Conservation (phyloP, 2,113 vertebrate genomes). For the Tautogolabrus adspersus region DNA sequence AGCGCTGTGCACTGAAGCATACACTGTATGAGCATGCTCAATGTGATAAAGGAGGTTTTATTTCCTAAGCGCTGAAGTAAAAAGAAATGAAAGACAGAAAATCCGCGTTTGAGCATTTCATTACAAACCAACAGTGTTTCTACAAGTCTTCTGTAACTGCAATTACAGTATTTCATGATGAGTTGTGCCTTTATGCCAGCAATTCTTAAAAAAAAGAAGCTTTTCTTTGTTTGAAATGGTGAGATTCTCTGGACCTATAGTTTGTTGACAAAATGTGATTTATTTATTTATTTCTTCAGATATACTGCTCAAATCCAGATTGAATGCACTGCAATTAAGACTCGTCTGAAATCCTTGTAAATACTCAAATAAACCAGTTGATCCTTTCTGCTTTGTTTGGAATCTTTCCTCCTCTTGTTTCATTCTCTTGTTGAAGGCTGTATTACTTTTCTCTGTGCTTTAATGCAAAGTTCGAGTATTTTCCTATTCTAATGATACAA, state of each 20-base stretch:
- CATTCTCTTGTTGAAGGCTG: neutral
- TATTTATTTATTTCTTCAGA: constrained; percentile 13
- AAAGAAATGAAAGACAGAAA: neutral
- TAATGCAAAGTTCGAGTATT: neutral
- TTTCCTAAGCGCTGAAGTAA: constrained; percentile 21
- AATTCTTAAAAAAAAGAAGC: constrained; percentile 23
- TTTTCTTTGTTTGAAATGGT: neutral
- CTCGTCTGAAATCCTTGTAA: constrained; percentile 48
- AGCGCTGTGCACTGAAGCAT: constrained; percentile 5
- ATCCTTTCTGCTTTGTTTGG: constrained; percentile 39
- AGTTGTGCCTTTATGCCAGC: constrained; percentile 70
- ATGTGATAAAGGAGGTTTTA: constrained; percentile 6
- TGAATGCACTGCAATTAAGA: constrained; percentile 54
- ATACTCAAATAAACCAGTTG: constrained; percentile 73
- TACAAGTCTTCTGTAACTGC: constrained; percentile 16
- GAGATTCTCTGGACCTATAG: constrained; percentile 33
- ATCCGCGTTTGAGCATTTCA: constrained; percentile 2
- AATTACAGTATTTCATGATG: constrained; percentile 5
- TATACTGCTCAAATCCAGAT: constrained; percentile 53
- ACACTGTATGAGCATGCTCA: constrained; percentile 1
- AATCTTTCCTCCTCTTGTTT: constrained; percentile 17
- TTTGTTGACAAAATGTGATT: constrained; percentile 1
- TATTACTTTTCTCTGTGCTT: constrained; percentile 1
- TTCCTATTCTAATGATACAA: neutral
- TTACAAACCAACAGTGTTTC: constrained; percentile 12